Evolutionary conservation across 2,113 vertebrate species (phyloP), one percentile per base, ranked within the genome.

Genomic region (Ovis canadensis): DNA sequence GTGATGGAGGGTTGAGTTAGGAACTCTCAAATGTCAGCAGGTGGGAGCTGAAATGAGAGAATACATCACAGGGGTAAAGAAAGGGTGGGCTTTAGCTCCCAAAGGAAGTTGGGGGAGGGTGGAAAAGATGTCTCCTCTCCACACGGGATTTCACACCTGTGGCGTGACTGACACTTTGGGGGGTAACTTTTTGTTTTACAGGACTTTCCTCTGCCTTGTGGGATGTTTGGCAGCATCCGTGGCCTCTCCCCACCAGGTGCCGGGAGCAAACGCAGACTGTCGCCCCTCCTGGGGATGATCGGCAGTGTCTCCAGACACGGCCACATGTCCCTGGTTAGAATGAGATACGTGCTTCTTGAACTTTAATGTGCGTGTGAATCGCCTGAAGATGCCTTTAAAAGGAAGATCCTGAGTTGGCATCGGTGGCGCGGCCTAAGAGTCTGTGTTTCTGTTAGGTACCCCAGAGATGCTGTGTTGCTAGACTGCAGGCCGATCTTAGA

Each of bases 211-310:
- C 40, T 31, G 77, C 27, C 15, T 80, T 5, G 43, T 48, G 77
- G 77, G 43, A 31, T 31, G 77, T 80, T 80, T 48, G 48, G 15
- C 15, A 50, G 11, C 77, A 80, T 50, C 29, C 3, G 1, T 33
- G 45, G 29, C 29, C 9, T 81, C 29, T 81, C 17, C 16, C 45
- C 3, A 1, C 17, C 29, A n/a, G 29, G 16, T 17, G 43, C 17
- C 10, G 1, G 81, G n/a, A 86, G 86, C 31, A 31, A 0, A 31
- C 19, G 27, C 29, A 29, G 21, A 7, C 40, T 25, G 3, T 17
- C 0, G 1, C 40, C n/a, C 15, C 3, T 12, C 55, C 31, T 19
- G 48, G 78, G 74, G 78, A 16, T 0, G 4, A 1, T 43, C 16
- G 14, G 31, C 62, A 21, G 16, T 82, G 31, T 84, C 21, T 60